Evolutionary conservation across 2,113 vertebrate species (phyloP).

Genomic region (Coturnix japonica): DNA sequence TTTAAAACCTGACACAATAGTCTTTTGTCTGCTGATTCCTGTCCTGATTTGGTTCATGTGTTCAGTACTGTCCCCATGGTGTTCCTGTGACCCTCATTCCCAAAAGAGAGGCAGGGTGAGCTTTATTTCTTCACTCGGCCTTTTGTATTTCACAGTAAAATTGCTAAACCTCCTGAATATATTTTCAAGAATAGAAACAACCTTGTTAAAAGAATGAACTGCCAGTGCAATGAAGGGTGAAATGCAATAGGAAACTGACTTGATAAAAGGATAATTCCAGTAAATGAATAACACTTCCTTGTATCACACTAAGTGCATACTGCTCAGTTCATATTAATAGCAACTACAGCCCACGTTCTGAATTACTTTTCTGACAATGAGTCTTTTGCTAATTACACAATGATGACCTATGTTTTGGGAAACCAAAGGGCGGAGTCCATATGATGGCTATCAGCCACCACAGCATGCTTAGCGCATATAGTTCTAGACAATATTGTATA

Average conservation of each 20-base stretch:
- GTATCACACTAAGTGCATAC: slow-evolving; percentile 38
- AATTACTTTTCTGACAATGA: neutral
- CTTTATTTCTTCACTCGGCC: neutral
- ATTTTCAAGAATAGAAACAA: slow-evolving; percentile 43
- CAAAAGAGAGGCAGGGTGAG: neutral
- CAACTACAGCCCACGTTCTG: neutral
- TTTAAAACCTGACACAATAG: neutral
- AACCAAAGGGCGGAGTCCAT: fast-evolving
- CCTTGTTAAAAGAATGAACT: slow-evolving; percentile 54
- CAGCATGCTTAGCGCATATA: neutral
- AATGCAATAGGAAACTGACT: slow-evolving; percentile 71
- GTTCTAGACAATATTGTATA: neutral
- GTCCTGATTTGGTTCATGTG: neutral
- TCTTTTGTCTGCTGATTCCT: neutral
- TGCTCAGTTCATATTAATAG: neutral
- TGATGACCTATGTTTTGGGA: neutral
- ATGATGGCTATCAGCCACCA: neutral
- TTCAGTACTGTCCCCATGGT: neutral
- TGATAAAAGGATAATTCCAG: slow-evolving; percentile 73
- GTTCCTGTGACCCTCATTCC: neutral
- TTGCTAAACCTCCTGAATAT: slow-evolving; percentile 42
- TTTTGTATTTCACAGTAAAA: neutral
- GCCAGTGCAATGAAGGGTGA: slow-evolving; percentile 65
- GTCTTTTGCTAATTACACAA: neutral
- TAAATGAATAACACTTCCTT: slow-evolving; percentile 72